Conservation (phyloP, 2,888 invertebrate species). For the Amiota mariae region DNA sequence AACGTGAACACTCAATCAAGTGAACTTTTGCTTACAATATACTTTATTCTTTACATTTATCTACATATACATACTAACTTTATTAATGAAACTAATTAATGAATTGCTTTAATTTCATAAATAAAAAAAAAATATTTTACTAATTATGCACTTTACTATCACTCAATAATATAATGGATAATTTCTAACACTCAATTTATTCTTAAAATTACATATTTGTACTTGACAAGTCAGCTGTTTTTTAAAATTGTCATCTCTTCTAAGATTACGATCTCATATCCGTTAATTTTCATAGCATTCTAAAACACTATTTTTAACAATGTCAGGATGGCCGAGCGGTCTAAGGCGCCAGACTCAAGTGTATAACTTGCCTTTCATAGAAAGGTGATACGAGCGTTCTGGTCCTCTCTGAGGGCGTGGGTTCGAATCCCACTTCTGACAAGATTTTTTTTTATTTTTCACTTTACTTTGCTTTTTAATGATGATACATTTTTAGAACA, state of each 20-base stretch:
- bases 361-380: conserved; percentile 53
- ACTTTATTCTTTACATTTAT: too few species aligned
- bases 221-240: background rate
- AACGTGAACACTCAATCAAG: background rate
- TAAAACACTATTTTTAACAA: background rate
- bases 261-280: background rate
- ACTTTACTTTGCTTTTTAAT: background rate
- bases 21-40: background rate
- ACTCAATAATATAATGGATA: too few species aligned
- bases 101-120: too few species aligned
- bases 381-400: conserved; percentile 65
- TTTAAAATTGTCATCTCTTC: background rate
- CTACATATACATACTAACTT: too few species aligned
- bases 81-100: too few species aligned
- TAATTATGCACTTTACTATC: background rate
- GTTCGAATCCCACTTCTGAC: conserved; percentile 62
- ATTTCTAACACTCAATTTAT: background rate
- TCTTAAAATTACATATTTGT: background rate
- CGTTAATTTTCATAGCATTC: background rate
- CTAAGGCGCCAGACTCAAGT: conserved; percentile 30
- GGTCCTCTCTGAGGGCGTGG: conserved; percentile 62
- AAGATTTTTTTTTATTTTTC: conserved; percentile 45
- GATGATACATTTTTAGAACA: background rate
- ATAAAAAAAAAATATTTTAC: background rate
- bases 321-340: conserved; percentile 30